Evolutionary conservation across 2,888 invertebrate genomes (phyloP), one percentile per base, ranked within the genome.

Genomic region (Noctua fimbriata): DNA sequence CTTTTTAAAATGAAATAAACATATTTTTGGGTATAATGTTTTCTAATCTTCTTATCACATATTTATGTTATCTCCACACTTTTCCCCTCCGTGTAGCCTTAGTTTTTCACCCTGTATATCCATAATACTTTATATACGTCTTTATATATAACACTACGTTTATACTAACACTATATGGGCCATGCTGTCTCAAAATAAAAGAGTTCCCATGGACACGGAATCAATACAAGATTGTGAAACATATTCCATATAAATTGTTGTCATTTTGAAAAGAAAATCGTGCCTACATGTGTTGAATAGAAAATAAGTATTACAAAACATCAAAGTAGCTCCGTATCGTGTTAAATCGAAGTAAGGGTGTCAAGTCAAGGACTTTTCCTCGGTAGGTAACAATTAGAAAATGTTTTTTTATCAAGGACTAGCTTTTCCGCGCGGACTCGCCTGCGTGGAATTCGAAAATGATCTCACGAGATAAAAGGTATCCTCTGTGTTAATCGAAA

Each of bases 261-360:
- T 41, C 66, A 41, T 66, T 41, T 66, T 66, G 24, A 24, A 66
- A 66, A 66, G 36, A 24, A 66, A 65, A 36, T 65, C 52, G 52
- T 52, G 24, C 9, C 9, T 6, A 5, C 65, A 2, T 36, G 24
- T 5, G 24, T 66, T 66, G 66, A 24, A 24, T 41, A 66, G 66
- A 32, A 32, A 63, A 63, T 63, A 21, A 52, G 21, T 52, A n/a
- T n/a, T n/a, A 21, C 21, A 66, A 36, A 66, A 24, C 41, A 14
- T 66, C 14, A 41, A 66, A 66, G 66, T 14, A 24, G 18, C 18
- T 32, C 12, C 21, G 10, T 36, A 5, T 36, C 9, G 24, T 12
- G 65, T 36, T 14, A 41, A 24, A 14, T 66, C 36, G 14, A 65
- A 65, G 65, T 36, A 16, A 65, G 32, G 2, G 63, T 65, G 21